Evolutionary conservation across 2,888 invertebrate species (phyloP), one percentile per base, ranked within the genome.

Genomic region (Orthosia cruda): DNA sequence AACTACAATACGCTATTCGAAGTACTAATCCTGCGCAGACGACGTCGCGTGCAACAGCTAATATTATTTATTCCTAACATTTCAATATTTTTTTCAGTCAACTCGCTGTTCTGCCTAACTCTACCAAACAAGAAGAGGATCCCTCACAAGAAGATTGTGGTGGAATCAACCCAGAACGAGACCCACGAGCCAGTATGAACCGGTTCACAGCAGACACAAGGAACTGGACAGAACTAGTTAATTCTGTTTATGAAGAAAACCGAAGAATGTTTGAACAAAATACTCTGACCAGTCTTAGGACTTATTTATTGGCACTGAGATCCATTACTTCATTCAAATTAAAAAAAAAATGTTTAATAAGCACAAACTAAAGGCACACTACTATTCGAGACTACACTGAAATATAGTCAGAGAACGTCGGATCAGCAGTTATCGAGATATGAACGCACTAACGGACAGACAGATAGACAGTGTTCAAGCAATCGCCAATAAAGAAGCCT

Each of bases 141-240:
- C n/a, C 79, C 89, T 0, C 80, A 90, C 13, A 91, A 90, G 70
- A 89, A 89, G 52, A 87, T 85, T 0, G 87, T 88, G 2, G 84
- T 89, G 0, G 93, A 94, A 65, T 91, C 94, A 0, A 88, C 92
- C 1, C 89, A 94, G 55, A 94, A 92, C 73, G 93, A 95, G 84
- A 94, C 95, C 13, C 95, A 96, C 83, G 95, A 95, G 86, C 95
- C 96, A n/a, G 96, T 94, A 92, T 96, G 95, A 96, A 89, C 73
- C 77, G 70, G 70, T 57, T 76, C 20, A 11, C 68, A 32, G 74
- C 67, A 70, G 79, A 89, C 71, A 67, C 70, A 74, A 64, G 71
- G 81, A 72, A 77, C 68, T 81, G 77, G 75, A 76, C 80, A 84
- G 76, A 84, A 78, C 78, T 76, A 78, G 65, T 63, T 71, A 71